Percentiles rank a stretch among this genome's conserved stretches.
These are phyloP conservation scores for Myotis pilosus DNA, from an alignment of 2,797 vertebrate species.

Conservation along the genomic window DNA sequence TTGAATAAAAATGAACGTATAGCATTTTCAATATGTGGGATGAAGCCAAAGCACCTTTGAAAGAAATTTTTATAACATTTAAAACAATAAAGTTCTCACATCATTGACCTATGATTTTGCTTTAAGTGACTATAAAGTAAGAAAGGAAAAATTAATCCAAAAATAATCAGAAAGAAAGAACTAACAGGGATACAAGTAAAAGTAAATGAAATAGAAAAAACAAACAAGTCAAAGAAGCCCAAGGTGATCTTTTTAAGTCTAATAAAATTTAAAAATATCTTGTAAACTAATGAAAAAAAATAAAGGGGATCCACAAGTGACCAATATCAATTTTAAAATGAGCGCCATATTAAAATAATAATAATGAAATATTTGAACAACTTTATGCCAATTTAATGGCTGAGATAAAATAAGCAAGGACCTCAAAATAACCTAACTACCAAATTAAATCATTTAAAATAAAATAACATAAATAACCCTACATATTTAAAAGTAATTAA, in stretches of 20 bases:
- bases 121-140: not conserved
- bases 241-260: not conserved
- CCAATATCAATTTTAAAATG: not conserved
- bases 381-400: not conserved
- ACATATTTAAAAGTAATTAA: not conserved
- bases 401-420: not conserved
- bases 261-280: not conserved
- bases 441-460: not conserved
- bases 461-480: not conserved
- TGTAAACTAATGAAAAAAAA: not conserved
- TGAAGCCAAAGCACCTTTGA: not conserved
- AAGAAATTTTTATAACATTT: not conserved
- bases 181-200: not conserved
- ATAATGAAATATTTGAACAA: not conserved
- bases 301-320: not conserved
- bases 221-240: not conserved
- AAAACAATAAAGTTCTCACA: not conserved
- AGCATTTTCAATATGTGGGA: not conserved
- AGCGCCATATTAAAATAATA: not conserved
- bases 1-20: not conserved
- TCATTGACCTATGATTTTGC: not conserved
- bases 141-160: not conserved
- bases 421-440: not conserved
- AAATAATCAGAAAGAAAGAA: not conserved
- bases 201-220: not conserved